Evolutionary conservation across 2,797 vertebrate genomes (phyloP).

Genomic region (Rachycentron canadum): DNA sequence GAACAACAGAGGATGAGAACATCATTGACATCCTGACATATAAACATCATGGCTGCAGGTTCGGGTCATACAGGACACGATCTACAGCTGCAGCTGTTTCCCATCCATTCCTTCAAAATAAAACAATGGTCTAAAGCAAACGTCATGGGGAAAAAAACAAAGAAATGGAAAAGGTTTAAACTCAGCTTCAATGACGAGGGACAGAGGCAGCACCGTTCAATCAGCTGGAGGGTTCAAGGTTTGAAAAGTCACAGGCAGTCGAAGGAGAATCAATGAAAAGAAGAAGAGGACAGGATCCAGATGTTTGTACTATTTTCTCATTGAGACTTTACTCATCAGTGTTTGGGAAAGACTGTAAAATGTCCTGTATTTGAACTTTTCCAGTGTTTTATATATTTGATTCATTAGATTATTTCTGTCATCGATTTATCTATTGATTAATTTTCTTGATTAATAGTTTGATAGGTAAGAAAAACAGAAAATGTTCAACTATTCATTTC

Average conservation of each 20-base stretch:
- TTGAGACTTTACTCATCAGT: too few relatives aligned
- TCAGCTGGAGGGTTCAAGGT: constrained; percentile 18
- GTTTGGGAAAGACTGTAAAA: too few relatives aligned
- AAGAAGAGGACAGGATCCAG: background rate
- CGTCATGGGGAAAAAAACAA: constrained; percentile 21
- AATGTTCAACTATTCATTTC: too few relatives aligned
- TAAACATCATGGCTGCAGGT: constrained; percentile 5
- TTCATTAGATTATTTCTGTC: too few relatives aligned
- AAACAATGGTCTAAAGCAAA: constrained; percentile 49
- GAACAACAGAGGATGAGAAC: constrained; percentile 38
- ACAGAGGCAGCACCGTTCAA: background rate
- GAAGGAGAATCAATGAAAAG: background rate
- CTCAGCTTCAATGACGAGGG: constrained; percentile 5
- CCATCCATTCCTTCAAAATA: constrained; percentile 41
- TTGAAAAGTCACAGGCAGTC: constrained; percentile 46
- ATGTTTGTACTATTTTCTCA: too few relatives aligned
- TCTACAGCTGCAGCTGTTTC: constrained; percentile 24
- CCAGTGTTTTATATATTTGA: too few relatives aligned
- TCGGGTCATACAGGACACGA: background rate
- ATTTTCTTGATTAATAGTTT: too few relatives aligned
- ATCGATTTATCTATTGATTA: too few relatives aligned
- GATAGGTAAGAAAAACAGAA: too few relatives aligned
- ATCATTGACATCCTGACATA: constrained; percentile 13
- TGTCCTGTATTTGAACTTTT: too few relatives aligned
- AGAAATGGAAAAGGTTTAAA: constrained; percentile 27